Evolutionary conservation across 2,888 invertebrate species (phyloP).

Genomic region (Noctua pronuba): DNA sequence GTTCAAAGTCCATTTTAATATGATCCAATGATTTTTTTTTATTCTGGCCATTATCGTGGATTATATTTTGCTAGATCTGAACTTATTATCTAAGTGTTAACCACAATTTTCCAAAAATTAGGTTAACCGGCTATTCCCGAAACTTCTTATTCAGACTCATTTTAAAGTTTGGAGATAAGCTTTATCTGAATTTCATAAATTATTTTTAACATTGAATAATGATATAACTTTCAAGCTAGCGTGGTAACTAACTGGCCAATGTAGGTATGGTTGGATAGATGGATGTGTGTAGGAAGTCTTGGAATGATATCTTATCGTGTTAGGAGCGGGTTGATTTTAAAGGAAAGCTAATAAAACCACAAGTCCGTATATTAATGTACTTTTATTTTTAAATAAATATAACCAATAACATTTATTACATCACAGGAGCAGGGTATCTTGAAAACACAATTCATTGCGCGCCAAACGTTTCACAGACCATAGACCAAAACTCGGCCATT

Average conservation of each 20-base stretch:
- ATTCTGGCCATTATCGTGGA: neutral
- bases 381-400: constrained; percentile 91
- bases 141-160: neutral
- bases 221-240: neutral
- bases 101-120: neutral
- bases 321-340: neutral
- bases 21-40: neutral
- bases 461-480: constrained; percentile 72
- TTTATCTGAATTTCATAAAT: neutral
- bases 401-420: constrained; percentile 91
- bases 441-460: constrained; percentile 87
- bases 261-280: neutral
- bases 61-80: neutral
- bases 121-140: neutral
- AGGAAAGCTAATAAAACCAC: constrained; percentile 49
- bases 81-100: neutral
- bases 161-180: neutral
- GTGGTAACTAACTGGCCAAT: neutral
- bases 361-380: constrained; percentile 87
- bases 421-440: constrained; percentile 90
- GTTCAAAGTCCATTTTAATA: neutral
- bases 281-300: neutral
- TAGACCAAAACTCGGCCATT: constrained; percentile 68
- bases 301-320: neutral
- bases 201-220: neutral